A percentile compares a stretch with the other conserved stretches of the same genome.
Evolutionary conservation across 2,888 invertebrate species (phyloP).

Genomic region (Alviniconcha strummeri): DNA sequence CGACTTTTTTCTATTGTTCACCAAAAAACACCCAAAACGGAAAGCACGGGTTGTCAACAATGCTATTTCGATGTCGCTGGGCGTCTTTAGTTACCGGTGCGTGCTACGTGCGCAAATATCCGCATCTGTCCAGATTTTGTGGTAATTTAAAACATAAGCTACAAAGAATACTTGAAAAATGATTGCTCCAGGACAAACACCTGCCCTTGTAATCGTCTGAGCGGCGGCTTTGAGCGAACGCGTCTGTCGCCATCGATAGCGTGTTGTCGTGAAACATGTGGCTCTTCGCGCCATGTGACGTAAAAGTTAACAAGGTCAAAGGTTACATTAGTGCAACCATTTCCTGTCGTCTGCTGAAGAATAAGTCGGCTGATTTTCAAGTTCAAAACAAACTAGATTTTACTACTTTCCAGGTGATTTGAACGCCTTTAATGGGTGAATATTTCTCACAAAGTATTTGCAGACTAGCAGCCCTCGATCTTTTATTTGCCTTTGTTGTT

Average conservation of each 20-base stretch:
- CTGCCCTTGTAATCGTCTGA: constrained; percentile 30
- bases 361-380: neutral
- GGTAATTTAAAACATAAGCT: neutral
- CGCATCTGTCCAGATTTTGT: neutral
- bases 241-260: constrained; percentile 27
- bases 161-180: neutral
- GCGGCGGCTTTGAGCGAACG: constrained; percentile 17
- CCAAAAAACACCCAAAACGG: too few species aligned
- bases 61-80: neutral
- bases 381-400: too few species aligned
- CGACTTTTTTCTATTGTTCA: too few species aligned
- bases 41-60: too few species aligned
- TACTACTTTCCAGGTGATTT: too few species aligned
- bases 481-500: too few species aligned
- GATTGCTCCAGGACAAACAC: constrained; percentile 25
- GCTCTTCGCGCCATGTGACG: constrained; percentile 63
- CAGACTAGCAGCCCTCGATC: too few species aligned
- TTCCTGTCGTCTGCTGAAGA: constrained; percentile 54
- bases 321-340: constrained; percentile 44
- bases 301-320: constrained; percentile 52
- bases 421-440: too few species aligned
- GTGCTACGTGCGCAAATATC: neutral
- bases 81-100: constrained; percentile 1
- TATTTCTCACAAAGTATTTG: too few species aligned
- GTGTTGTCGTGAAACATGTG: constrained; percentile 41